Conservation (phyloP, 2,888 invertebrate genomes). For the Epinotia bilunana region DNA sequence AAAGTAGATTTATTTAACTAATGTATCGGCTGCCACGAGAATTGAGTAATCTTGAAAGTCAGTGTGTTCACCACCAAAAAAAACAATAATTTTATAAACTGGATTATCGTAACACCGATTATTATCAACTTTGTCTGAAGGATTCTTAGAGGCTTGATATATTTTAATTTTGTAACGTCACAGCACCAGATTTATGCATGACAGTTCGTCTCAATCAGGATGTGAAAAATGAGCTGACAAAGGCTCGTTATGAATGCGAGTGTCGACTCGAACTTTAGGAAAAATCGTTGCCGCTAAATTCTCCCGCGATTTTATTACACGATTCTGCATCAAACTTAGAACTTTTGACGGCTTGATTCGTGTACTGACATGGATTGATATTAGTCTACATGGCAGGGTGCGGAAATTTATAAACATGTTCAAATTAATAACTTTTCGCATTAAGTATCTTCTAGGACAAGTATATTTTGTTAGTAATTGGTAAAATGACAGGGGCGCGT, state of each 20-base stretch:
- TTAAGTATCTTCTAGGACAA: constrained; percentile 14
- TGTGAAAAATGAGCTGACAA: constrained; percentile 69
- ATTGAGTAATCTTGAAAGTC: no score
- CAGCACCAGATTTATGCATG: constrained; percentile 47
- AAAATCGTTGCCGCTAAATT: constrained; percentile 58
- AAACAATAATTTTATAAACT: no score
- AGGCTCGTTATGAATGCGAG: constrained; percentile 58
- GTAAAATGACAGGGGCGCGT: background rate
- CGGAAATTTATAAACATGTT: constrained; percentile 54
- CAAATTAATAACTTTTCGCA: constrained; percentile 38
- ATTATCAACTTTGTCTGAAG: background rate
- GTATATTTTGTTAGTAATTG: background rate
- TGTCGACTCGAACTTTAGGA: constrained; percentile 56
- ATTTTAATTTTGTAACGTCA: constrained; percentile 39
- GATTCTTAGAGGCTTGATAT: constrained; percentile 50
- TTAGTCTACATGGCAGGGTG: constrained; percentile 52
- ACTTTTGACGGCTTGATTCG: constrained; percentile 63
- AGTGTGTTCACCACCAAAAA: no score
- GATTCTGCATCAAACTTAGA: constrained; percentile 62
- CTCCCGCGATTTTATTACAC: constrained; percentile 59
- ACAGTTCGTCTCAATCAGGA: constrained; percentile 63
- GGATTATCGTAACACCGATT: no score
- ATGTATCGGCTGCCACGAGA: no score
- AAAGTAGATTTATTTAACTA: no score
- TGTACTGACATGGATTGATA: constrained; percentile 70